Evolutionary conservation across 23 tunicate genomes (phyloP), one percentile per base, ranked within the genome.

Genomic region (Trididemnum clinides): DNA sequence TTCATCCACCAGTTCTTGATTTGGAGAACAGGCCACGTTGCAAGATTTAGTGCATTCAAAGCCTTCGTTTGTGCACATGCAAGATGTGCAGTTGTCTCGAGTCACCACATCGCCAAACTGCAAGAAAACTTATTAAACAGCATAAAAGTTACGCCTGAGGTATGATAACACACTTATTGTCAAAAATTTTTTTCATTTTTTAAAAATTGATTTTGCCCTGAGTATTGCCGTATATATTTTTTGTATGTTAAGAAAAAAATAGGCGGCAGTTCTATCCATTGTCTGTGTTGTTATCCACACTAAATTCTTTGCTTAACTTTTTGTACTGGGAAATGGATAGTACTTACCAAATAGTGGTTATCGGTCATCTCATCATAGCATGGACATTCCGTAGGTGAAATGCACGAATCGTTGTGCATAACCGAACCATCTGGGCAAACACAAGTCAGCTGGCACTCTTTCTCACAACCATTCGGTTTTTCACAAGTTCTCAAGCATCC

Each of bases 381-480:
- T 15, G 97, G 97, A 69, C 97, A 92, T 39, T 63, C 20, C 19
- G 77, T 69, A 1, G 80, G 33, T 0, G 62, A 51, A 30, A 92
- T 70, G 39, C 97, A 92, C 19, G 80, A n/a, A 10, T 87, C 80
- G 38, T 92, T 83, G 77, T 77, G 58, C 51, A 71, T 38, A 1
- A 92, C 63, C 51, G 33, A 0, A 22, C 81, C 88, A 28, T 92
- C 88, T 0, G 97, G 91, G 71, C 97, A 92, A 15, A 80, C 88
- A 87, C 97, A 92, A 1, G 87, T 80, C 29, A 37, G 44, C 63
- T 75, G 34, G 62, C 97, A 92, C 1, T 33, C 12, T 20, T 71
- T 51, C 29, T 51, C 64, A 54, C 91, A 84, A n/a, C 33, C 29
- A 34, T 58, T 51, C 39, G 80, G 83, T 25, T 71, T 69, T 10